Conservation (phyloP, 2,888 invertebrate species). For the Rhamphomyia laevipes region DNA sequence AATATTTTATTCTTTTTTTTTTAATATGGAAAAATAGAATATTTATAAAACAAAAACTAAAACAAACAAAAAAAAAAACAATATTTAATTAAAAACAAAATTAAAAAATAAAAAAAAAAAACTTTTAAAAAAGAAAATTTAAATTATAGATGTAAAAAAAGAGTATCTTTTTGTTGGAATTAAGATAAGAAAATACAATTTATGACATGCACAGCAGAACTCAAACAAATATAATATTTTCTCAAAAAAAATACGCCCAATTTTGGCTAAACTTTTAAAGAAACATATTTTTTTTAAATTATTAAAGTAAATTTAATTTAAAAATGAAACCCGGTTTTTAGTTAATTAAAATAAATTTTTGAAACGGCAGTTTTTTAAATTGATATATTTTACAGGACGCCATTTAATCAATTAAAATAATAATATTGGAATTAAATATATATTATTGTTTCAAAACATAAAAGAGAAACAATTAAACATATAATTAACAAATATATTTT, state of each 20-base stretch:
- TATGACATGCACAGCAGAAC: not conserved
- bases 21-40: slow-evolving; percentile 4
- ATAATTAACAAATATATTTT: not conserved
- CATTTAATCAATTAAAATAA: slow-evolving; percentile 12
- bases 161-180: too few species aligned
- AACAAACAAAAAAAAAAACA: not conserved
- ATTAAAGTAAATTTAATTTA: slow-evolving; percentile 7
- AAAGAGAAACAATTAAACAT: not conserved
- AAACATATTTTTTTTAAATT: too few species aligned
- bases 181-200: too few species aligned
- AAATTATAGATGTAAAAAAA: slow-evolving; percentile 12
- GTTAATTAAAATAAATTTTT: slow-evolving; percentile 20
- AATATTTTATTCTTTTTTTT: too few species aligned
- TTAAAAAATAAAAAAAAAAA: slow-evolving; percentile 11
- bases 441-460: too few species aligned
- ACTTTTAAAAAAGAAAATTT: slow-evolving; percentile 12
- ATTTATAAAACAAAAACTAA: slow-evolving; percentile 1
- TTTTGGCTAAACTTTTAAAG: too few species aligned
- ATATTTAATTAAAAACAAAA: slow-evolving; percentile 2
- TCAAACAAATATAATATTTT: not conserved
- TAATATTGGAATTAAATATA: too few species aligned
- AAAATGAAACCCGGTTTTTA: slow-evolving; percentile 20
- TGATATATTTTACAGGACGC: slow-evolving; percentile 26
- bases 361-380: slow-evolving; percentile 20
- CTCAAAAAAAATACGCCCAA: not conserved